phyloP scores from a whole-genome alignment of 2,113 vertebrate species.

The Merops nubicus region DNA sequence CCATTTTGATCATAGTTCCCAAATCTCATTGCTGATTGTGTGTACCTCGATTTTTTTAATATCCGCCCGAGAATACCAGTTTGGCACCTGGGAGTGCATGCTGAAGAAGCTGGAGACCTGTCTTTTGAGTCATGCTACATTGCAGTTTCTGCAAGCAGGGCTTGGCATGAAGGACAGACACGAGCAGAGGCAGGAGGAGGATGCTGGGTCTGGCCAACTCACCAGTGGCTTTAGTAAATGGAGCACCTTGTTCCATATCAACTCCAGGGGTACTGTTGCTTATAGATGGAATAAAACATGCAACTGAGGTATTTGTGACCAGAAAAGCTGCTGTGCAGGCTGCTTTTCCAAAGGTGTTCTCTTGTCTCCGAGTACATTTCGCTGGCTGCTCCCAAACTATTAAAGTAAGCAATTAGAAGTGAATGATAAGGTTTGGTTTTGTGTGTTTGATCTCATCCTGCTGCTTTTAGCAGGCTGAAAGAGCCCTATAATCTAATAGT shows the following conservation, averaged over 20 bases:
- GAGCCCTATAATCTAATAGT: background rate
- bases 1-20: background rate
- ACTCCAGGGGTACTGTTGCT: background rate
- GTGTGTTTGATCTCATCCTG: background rate
- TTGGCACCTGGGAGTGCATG: background rate
- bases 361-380: background rate
- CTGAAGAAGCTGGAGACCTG: background rate
- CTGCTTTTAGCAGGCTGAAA: background rate
- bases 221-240: background rate
- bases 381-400: background rate
- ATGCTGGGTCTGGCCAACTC: background rate
- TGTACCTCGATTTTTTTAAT: background rate
- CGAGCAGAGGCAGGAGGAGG: background rate
- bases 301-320: background rate
- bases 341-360: background rate
- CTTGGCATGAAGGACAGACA: background rate
- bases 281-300: background rate
- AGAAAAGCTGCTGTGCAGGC: background rate
- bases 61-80: background rate
- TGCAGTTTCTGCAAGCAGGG: background rate
- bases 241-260: background rate
- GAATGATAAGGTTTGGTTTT: background rate
- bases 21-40: background rate
- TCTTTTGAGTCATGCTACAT: background rate
- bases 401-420: background rate